Base-by-base conservation (phyloP, 1,140 invertebrate genomes). In the Rhyacophila brunnea region DNA sequence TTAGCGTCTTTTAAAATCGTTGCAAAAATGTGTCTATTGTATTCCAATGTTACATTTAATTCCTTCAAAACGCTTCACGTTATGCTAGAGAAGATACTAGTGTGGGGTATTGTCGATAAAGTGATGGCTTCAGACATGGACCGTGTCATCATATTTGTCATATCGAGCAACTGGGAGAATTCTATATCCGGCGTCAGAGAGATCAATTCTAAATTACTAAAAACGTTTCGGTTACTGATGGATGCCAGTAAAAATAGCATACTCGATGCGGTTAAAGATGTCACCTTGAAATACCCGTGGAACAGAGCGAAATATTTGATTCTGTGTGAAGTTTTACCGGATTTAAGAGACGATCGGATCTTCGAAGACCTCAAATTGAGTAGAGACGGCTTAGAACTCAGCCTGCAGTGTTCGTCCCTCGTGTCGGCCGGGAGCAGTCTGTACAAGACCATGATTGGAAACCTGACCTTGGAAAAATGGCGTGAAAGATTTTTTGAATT, bases 101-200 rank as follows among this genome's bases (percentile, higher is more conserved):
- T 73, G 53, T 44, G 62, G 54, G 66, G 70, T 6, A 65, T 74
- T 48, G 44, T 63, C 1, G 56, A 43, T 35, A 68, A 73, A 42
- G 70, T 72, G 28, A 68, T 62, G 55, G 57, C 23, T 9, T 3
- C 45, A 15, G 52, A 66, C 11, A 69, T 70, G 53, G 57, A 71
- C 59, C 59, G 69, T 18, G 70, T 62, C 66, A 50, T 78, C 13
- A 53, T 77, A 1, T 71, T 71, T 65, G 64, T 75, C 50, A 61
- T 73, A n/a, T 77, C 72, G 58, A 69, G 77, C 52, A 79, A 79
- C 60, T 79, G 75, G 75, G 77, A 78, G 62, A 79, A 75, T 67
- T 72, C 74, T 17, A 70, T 78, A 6, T 70, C 72, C 35, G 76
- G 77, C 38, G 66, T 78, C 14, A 71, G 74, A 62, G 73, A 77